Evolutionary conservation across 2,797 vertebrate genomes (phyloP), one percentile per base, ranked within the genome.

Genomic region (Coilia nasus): DNA sequence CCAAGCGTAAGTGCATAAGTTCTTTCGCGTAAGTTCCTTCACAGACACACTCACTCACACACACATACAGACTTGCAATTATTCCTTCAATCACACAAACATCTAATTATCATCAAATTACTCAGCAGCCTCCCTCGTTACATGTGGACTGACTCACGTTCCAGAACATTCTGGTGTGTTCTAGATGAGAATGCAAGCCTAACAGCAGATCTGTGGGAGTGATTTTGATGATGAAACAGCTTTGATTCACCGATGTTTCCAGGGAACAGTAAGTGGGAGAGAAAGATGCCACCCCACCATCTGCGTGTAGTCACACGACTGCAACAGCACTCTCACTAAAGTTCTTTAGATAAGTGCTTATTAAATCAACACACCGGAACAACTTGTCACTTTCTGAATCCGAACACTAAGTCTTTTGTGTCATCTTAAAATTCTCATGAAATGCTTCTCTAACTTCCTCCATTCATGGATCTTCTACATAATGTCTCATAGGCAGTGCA

Each of bases 181-280:
- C 67, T 71, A 31, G 67, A 78, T 78, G 15, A 78, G 31, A 9
- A 25, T 78, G 71, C 35, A 19, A 1, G 19, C 71, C 31, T 6
- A 41, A 78, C 71, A 78, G 71, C 31, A 78, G 71, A 35, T 78
- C 31, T 78, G 71, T 28, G 71, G 71, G 71, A 44, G 71, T 44
- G 71, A 78, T 17, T 17, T 15, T 19, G 19, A 0, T 44, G 71
- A 78, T 21, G 35, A 35, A 78, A 21, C 1, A 44, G 35, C 17
- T 78, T 44, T 3, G 15, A 44, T 44, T 78, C 31, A 35, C 17
- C 35, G 19, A 44, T 17, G 6, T 17, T 21, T 44, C 35, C 14
- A 19, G 71, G 15, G 0, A 19, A 21, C 57, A 59, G 57, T 21
- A 59, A 59, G 17, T 44, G 17, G 31, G 12, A 41, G 71, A 10